A percentile compares a stretch with the other conserved stretches of the same genome.
These are phyloP conservation scores for Patella caerulea DNA, from an alignment of 2,888 invertebrate species.

Conservation along the genomic window DNA sequence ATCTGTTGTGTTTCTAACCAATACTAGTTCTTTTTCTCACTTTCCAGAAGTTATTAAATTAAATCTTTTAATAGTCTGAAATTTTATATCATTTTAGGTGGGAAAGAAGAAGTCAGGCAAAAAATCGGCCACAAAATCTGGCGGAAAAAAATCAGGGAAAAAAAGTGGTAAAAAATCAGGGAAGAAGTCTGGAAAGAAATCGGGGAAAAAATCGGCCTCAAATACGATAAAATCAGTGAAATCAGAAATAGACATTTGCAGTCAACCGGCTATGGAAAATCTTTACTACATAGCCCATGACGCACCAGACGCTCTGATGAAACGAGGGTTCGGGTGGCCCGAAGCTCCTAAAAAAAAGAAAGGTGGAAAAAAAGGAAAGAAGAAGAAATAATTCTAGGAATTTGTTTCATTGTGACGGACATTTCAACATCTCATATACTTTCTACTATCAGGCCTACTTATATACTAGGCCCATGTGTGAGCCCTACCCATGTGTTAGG, in stretches of 20 bases:
- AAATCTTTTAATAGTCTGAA: no score
- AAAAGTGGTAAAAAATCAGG: constrained; percentile 56
- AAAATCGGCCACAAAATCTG: constrained; percentile 35
- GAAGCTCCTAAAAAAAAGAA: constrained; percentile 87
- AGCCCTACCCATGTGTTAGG: no score
- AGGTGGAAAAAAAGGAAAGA: constrained; percentile 52
- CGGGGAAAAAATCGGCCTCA: constrained; percentile 55
- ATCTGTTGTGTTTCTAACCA: no score
- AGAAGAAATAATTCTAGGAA: constrained; percentile 42
- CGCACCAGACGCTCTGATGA: constrained; percentile 87
- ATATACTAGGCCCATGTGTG: no score
- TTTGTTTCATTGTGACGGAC: no score
- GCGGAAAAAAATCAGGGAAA: constrained; percentile 53
- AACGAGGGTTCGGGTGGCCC: constrained; percentile 91
- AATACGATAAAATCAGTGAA: constrained; percentile 55
- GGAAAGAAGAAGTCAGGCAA: constrained; percentile 54
- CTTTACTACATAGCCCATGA: constrained; percentile 95
- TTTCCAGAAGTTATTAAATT: no score
- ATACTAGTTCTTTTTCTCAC: no score
- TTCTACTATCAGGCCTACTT: no score
- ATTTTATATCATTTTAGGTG: constrained; percentile 40
- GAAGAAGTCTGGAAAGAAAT: constrained; percentile 59
- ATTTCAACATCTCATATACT: no score
- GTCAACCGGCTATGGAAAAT: constrained; percentile 92
- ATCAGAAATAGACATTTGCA: constrained; percentile 65